Evolutionary conservation across 2,888 invertebrate species (phyloP).

Genomic region (Apeira syringaria): DNA sequence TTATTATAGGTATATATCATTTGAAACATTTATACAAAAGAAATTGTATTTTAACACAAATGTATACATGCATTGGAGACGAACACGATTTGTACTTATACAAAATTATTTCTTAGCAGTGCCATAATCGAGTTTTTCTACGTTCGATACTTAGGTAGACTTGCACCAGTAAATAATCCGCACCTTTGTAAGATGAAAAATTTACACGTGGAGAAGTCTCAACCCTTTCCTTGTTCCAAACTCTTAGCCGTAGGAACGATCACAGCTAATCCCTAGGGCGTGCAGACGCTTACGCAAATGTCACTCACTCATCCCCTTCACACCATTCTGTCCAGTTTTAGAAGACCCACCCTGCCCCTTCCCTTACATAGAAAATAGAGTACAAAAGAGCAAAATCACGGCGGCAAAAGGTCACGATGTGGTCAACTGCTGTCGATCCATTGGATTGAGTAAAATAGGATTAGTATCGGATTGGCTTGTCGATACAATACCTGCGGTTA

Average conservation of each 20-base stretch:
- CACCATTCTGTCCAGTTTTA: conserved; percentile 42
- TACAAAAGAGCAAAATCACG: conserved; percentile 29
- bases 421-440: conserved; percentile 34
- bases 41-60: too few relatives aligned
- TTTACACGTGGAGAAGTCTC: not conserved
- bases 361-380: conserved; percentile 17
- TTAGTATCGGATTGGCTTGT: conserved; percentile 56
- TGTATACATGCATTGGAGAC: too few relatives aligned
- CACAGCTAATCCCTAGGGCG: conserved; percentile 67
- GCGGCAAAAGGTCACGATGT: conserved; percentile 34
- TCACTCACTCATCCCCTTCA: conserved; percentile 68
- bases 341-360: conserved; percentile 38
- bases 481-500: conserved; percentile 9
- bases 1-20: too few relatives aligned
- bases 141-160: too few relatives aligned
- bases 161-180: too few relatives aligned
- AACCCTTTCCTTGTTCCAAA: conserved; percentile 34
- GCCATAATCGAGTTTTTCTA: too few relatives aligned
- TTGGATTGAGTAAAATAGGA: conserved; percentile 55
- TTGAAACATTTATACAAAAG: too few relatives aligned
- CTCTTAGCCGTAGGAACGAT: conserved; percentile 46
- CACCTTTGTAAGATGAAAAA: too few relatives aligned
- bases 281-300: conserved; percentile 69
- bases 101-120: too few relatives aligned
- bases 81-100: too few relatives aligned